Evolutionary conservation across 2,888 invertebrate genomes (phyloP), one percentile per base, ranked within the genome.

Genomic region (Elysia crispata): DNA sequence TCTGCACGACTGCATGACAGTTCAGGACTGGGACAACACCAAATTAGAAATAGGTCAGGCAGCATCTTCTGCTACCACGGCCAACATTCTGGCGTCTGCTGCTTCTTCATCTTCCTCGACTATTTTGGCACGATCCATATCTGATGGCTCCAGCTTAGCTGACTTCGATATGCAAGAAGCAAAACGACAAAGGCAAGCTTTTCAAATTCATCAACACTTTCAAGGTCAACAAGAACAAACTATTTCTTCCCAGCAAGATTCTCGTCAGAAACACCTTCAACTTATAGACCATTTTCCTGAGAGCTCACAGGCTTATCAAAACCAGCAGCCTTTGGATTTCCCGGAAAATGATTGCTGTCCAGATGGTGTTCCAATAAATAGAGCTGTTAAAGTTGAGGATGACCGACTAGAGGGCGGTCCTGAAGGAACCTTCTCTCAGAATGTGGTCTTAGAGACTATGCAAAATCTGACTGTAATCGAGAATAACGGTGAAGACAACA

Each of bases 1-100:
- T 18, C 62, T 80, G 6, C 80, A 80, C 69, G 80, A 80, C 30
- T 80, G 76, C 41, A 80, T 80, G 80, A 80, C 80, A n/a, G 80
- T 80, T 15, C 60, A 80, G 60, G 80, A 80, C 70, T 80, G 80
- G 80, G 80, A 80, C 49, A 73, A 74, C 41, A 74, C 5, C 41
- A 41, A 41, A 11, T 41, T 41, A 41, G 64, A 33, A 3, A n/a
- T 79, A 20, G 74, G 74, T 6, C 73, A 72, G 3, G 54, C 3
- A 15, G 25, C 28, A 23, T 54, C 41, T 41, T 41, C 41, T 41
- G 41, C 41, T 11, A 41, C 60, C 60, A 5, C n/a, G 25, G 25
- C 25, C 60, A 13, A 41, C 41, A 3, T 41, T 41, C 41, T 41
- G 41, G 41, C 11, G 41, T 11, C 41, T 41, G 11, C 41, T 11